Evolutionary conservation across 2,888 invertebrate genomes (phyloP), one percentile per base, ranked within the genome.

Genomic region (Catocala sponsa): DNA sequence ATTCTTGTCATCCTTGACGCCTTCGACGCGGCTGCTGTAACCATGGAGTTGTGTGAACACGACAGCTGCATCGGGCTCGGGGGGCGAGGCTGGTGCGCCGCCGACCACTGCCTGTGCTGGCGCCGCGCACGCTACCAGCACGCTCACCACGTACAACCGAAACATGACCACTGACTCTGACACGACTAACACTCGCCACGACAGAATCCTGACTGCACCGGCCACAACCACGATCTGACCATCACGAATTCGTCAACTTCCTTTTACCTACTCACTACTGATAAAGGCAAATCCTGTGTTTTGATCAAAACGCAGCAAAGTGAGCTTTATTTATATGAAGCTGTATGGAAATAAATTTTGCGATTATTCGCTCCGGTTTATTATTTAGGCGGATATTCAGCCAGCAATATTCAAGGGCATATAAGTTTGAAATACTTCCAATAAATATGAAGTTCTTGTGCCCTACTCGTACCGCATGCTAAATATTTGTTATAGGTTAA

Each of bases 51-150:
- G 95, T 0, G 96, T 94, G 81, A 96, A 96, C 0, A 97, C 95
- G 0, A 96, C 96, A 0, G 97, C 97, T 69, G 97, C 97, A 80
- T 97, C 97, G 6, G 95, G 95, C 50, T 97, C 96, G 0, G 97
- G 97, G 2, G 95, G 88, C 38, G 95, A 95, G 0, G 97, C 96
- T 0, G 95, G 95, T 5, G 84, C 89, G 0, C 97, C 97, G 0
- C 97, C 97, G 2, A 97, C 97, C 78, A 97, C 93, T 0, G 88
- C 91, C 15, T 65, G 76, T 13, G 82, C 85, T 2, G 88, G 88
- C 13, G 74, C 71, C 43, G 58, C 62, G 70, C 70, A 63, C 13
- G 65, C 67, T 63, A 68, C 63, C 76, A 74, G 63, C 68, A 68
- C 56, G 44, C 72, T 60, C 59, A 57, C 78, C 55, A 68, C 65